Percentiles rank a stretch among this genome's conserved stretches.
Evolutionary conservation across 2,113 vertebrate species (phyloP).

Genomic region (Rostratula benghalensis): DNA sequence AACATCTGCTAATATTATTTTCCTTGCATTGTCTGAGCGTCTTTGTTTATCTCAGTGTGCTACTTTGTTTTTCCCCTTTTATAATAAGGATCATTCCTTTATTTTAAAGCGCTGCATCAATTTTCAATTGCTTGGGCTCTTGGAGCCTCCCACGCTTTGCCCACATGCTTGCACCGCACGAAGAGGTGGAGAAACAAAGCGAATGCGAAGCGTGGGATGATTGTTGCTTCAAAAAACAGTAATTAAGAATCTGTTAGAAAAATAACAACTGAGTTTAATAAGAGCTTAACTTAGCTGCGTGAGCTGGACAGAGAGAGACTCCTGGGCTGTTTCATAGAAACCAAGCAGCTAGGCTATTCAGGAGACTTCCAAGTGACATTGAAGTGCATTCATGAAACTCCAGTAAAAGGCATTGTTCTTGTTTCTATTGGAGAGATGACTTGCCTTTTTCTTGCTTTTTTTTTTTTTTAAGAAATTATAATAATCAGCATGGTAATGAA

Average conservation of each 20-base stretch:
- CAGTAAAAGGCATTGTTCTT: conserved; percentile 38
- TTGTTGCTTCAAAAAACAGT: conserved; percentile 65
- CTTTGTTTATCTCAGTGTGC: conserved; percentile 72
- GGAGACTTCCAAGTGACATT: conserved; percentile 51
- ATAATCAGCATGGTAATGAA: not conserved
- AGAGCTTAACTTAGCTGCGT: conserved; percentile 62
- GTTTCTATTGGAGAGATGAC: not conserved
- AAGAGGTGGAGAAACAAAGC: conserved; percentile 67
- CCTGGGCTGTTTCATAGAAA: conserved; percentile 37
- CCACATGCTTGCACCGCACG: conserved; percentile 52
- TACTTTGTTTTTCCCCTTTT: conserved; percentile 69
- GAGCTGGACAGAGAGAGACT: conserved; percentile 48
- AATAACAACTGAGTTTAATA: conserved; percentile 67
- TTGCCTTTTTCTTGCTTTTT: not conserved
- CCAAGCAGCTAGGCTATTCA: not conserved
- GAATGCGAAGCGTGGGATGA: conserved; percentile 44
- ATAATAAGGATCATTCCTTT: conserved; percentile 71
- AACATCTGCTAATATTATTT: conserved; percentile 76
- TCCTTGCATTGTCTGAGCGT: conserved; percentile 69
- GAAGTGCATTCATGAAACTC: conserved; percentile 43
- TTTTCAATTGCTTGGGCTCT: conserved; percentile 64
- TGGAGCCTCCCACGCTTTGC: conserved; percentile 68
- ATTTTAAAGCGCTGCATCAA: conserved; percentile 57
- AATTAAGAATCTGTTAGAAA: conserved; percentile 67
- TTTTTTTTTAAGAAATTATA: not conserved